Percentiles rank a stretch among this genome's conserved stretches.
These are phyloP conservation scores for Neoniphon sammara DNA, from an alignment of 2,797 vertebrate species.

Conservation along the genomic window DNA sequence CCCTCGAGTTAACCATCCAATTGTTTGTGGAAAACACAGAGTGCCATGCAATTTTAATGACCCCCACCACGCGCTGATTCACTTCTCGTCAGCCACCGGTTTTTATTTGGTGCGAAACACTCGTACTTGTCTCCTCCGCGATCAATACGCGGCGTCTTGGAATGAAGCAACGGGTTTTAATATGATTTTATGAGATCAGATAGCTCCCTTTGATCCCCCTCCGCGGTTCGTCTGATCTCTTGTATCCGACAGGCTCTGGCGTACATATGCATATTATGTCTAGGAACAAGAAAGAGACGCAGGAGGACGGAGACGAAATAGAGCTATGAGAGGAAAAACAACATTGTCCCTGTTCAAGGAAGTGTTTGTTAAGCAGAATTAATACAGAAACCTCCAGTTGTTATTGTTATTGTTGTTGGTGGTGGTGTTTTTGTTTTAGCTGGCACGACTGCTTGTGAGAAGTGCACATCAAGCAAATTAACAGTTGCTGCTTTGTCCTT, in stretches of 20 bases:
- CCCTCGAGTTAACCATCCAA: slow-evolving; percentile 72
- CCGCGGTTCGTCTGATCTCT: slow-evolving; percentile 72
- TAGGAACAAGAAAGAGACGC: slow-evolving; percentile 53
- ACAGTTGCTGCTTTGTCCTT: slow-evolving; percentile 79
- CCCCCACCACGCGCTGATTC: slow-evolving; percentile 55
- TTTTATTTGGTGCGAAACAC: slow-evolving; percentile 67
- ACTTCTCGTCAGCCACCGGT: slow-evolving; percentile 58
- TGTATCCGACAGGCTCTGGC: slow-evolving; percentile 73
- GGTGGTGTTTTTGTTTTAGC: slow-evolving; percentile 73
- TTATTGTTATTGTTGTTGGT: slow-evolving; percentile 73
- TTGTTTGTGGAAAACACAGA: slow-evolving; percentile 73
- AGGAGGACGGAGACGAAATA: background rate
- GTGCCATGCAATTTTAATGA: slow-evolving; percentile 78
- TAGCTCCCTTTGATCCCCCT: slow-evolving; percentile 78
- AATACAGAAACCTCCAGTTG: slow-evolving; percentile 63
- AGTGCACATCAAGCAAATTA: slow-evolving; percentile 82
- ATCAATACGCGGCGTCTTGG: slow-evolving; percentile 74
- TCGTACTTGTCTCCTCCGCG: slow-evolving; percentile 62
- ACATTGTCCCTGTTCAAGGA: slow-evolving; percentile 69
- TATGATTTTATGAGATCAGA: slow-evolving; percentile 82
- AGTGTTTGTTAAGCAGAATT: slow-evolving; percentile 72
- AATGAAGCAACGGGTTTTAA: slow-evolving; percentile 74
- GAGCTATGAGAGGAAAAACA: slow-evolving; percentile 56
- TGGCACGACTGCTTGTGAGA: slow-evolving; percentile 72
- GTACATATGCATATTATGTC: slow-evolving; percentile 71